phyloP scores from a whole-genome alignment of 2,888 invertebrate species.

The Agriopis marginaria region DNA sequence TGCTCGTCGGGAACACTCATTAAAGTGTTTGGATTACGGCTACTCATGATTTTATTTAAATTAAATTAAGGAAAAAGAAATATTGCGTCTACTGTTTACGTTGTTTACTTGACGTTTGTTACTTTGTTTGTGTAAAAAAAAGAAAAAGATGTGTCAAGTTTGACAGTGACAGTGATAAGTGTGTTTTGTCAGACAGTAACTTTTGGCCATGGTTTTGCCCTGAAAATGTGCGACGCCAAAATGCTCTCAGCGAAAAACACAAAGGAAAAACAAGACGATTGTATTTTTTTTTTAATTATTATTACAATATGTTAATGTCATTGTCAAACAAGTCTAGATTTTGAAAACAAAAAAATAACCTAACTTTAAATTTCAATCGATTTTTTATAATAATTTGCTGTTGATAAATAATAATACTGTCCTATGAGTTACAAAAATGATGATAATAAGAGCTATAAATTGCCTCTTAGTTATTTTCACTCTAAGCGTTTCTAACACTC shows the following conservation, averaged over 20 bases:
- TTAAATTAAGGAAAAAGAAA: constrained; percentile 48
- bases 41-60: constrained; percentile 86
- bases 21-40: constrained; percentile 91
- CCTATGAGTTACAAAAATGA: neutral
- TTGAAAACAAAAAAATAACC: no score
- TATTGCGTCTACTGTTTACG: constrained; percentile 61
- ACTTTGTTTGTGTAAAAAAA: constrained; percentile 15
- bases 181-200: no score
- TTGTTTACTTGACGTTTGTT: constrained; percentile 61
- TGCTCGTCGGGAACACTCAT: constrained; percentile 92
- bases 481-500: constrained; percentile 8
- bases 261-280: no score
- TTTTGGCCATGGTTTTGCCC: no score
- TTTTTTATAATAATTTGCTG: no score
- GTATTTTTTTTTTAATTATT: no score
- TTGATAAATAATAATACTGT: neutral
- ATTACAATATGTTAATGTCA: no score
- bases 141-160: neutral
- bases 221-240: no score
- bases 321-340: no score
- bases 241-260: no score
- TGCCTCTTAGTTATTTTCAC: neutral
- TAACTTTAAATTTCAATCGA: no score
- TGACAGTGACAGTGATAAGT: neutral
- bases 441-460: neutral